Percentiles rank a stretch among this genome's conserved stretches.
These are phyloP conservation scores for Melinaea menophilus DNA, from an alignment of 2,888 invertebrate species.

Conservation along the genomic window DNA sequence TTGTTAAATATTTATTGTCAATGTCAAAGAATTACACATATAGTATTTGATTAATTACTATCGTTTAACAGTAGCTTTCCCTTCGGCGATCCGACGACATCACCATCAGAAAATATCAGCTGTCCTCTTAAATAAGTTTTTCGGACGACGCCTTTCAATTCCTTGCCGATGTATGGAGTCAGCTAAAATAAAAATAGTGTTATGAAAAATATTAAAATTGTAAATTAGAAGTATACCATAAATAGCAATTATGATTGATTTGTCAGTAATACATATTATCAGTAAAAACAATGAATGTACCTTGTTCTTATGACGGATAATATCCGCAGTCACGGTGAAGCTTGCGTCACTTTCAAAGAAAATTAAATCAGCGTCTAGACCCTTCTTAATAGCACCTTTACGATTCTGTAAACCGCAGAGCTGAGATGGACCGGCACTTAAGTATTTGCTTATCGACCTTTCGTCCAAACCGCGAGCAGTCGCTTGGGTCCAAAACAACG, in stretches of 20 bases:
- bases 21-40: not conserved
- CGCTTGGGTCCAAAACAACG: slow-evolving; percentile 83
- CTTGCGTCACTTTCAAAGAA: slow-evolving; percentile 82
- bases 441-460: slow-evolving; percentile 75
- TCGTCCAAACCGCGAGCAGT: slow-evolving; percentile 73
- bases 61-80: slow-evolving; percentile 65
- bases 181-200: slow-evolving; percentile 57
- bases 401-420: slow-evolving; percentile 78
- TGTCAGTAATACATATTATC: too few species aligned
- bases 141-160: slow-evolving; percentile 79
- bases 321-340: slow-evolving; percentile 76
- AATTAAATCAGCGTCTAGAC: slow-evolving; percentile 84
- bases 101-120: slow-evolving; percentile 74
- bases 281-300: slow-evolving; percentile 46
- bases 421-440: slow-evolving; percentile 79
- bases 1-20: not conserved
- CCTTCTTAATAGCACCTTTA: slow-evolving; percentile 80
- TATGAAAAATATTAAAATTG: too few species aligned
- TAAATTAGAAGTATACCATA: too few species aligned
- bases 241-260: too few species aligned
- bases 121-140: slow-evolving; percentile 82
- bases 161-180: slow-evolving; percentile 81
- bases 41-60: slow-evolving; percentile 6
- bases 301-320: slow-evolving; percentile 83
- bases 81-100: slow-evolving; percentile 53